Conservation (phyloP, 1,140 invertebrate species). For the Diorhabda sublineata region DNA sequence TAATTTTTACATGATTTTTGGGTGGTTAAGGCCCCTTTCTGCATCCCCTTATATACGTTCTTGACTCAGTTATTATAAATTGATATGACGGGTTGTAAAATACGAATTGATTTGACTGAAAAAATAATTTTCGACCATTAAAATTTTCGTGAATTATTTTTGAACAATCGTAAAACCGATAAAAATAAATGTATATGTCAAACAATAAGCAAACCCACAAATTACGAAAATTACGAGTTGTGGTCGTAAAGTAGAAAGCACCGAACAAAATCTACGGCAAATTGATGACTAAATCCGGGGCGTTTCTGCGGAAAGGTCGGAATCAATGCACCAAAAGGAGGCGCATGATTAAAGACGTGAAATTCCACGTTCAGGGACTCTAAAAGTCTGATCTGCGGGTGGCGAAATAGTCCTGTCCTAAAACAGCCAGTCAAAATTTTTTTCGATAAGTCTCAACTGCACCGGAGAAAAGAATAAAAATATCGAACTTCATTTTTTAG, state of each 20-base stretch:
- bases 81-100: no score
- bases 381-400: not conserved
- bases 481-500: no score
- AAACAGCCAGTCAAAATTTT: not conserved
- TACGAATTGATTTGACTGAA: no score
- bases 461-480: not conserved
- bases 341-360: not conserved
- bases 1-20: no score
- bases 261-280: not conserved
- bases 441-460: not conserved
- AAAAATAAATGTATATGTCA: not conserved
- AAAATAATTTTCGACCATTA: no score
- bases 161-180: not conserved
- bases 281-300: slow-evolving; percentile 1
- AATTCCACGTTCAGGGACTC: slow-evolving; percentile 1
- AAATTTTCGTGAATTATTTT: not conserved
- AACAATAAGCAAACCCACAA: not conserved
- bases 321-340: not conserved
- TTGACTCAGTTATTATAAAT: no score
- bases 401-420: not conserved
- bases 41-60: no score
- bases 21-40: no score
- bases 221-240: slow-evolving; percentile 2
- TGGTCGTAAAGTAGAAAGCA: not conserved
- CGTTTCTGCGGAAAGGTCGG: slow-evolving; percentile 1